Percentiles rank a stretch among this genome's conserved stretches.
Conservation (phyloP, 2,888 invertebrate species). For the Diaphora mendica region DNA sequence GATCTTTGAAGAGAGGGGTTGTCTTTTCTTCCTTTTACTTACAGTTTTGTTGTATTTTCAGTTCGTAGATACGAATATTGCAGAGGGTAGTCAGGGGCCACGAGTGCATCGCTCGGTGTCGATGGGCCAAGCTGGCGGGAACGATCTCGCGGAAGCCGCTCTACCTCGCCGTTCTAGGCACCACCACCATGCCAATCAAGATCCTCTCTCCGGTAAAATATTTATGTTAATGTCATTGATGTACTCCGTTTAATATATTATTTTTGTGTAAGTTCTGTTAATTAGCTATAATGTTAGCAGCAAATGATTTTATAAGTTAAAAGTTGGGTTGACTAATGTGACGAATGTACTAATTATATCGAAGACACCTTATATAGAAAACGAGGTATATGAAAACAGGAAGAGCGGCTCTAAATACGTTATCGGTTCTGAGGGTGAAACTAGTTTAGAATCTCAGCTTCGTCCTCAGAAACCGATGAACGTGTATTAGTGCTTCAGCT, state of each 20-base stretch:
- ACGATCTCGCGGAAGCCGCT: conserved; percentile 71
- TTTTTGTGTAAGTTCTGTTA: neutral
- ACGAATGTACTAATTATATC: neutral
- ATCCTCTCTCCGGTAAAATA: conserved; percentile 81
- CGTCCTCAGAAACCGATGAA: neutral
- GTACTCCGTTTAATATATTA: neutral
- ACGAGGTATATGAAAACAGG: neutral
- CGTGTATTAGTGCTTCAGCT: neutral
- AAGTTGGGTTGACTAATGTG: too few species aligned
- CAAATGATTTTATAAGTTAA: too few species aligned
- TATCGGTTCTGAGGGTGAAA: neutral
- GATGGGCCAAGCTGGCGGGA: conserved; percentile 91
- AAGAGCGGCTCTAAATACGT: neutral
- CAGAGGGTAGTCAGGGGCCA: conserved; percentile 65
- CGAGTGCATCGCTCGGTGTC: conserved; percentile 95
- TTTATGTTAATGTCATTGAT: neutral
- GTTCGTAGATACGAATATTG: conserved; percentile 32
- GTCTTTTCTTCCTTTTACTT: neutral
- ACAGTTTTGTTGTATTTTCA: neutral
- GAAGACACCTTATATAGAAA: neutral
- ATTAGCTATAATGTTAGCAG: neutral
- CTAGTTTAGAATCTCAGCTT: neutral
- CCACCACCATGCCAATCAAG: conserved; percentile 64
- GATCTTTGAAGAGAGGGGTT: too few species aligned
- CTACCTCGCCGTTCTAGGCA: conserved; percentile 86